Evolutionary conservation across 1,140 invertebrate species (phyloP).

Genomic region (Drosophila quadrilineata): DNA sequence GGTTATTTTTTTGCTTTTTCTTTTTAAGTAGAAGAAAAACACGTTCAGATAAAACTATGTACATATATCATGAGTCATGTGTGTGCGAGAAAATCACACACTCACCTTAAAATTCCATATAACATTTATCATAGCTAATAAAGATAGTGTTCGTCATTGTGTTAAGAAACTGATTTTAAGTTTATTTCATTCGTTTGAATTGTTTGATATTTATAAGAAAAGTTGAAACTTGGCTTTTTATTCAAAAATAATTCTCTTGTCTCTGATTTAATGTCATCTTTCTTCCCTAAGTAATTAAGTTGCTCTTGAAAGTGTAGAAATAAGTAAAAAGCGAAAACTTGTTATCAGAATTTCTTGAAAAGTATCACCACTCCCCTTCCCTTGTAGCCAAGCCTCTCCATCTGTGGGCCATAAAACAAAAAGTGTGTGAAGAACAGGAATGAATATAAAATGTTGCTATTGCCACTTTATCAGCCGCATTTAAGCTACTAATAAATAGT

Average conservation of each 20-base stretch:
- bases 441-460: constrained; percentile 28
- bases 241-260: too few relatives aligned
- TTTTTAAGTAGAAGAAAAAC: neutral
- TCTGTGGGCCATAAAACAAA: neutral
- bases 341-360: constrained; percentile 23
- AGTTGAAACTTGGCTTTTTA: too few relatives aligned
- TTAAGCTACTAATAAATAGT: constrained; percentile 26
- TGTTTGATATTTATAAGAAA: too few relatives aligned
- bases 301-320: neutral
- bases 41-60: too few relatives aligned
- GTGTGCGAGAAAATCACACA: neutral
- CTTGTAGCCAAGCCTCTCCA: neutral
- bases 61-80: constrained; percentile 14
- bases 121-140: constrained; percentile 4
- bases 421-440: neutral
- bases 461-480: constrained; percentile 19
- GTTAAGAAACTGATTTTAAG: too few relatives aligned
- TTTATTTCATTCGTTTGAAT: too few relatives aligned
- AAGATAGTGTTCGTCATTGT: neutral
- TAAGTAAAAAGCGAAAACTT: constrained; percentile 5
- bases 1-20: too few relatives aligned
- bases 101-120: neutral
- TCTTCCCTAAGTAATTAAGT: neutral
- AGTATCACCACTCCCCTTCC: neutral
- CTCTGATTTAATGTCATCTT: too few relatives aligned